A percentile compares a stretch with the other conserved stretches of the same genome.
These are phyloP conservation scores for Cyprinodon brontotheroides DNA, from an alignment of 2,113 vertebrate genomes.

Conservation along the genomic window DNA sequence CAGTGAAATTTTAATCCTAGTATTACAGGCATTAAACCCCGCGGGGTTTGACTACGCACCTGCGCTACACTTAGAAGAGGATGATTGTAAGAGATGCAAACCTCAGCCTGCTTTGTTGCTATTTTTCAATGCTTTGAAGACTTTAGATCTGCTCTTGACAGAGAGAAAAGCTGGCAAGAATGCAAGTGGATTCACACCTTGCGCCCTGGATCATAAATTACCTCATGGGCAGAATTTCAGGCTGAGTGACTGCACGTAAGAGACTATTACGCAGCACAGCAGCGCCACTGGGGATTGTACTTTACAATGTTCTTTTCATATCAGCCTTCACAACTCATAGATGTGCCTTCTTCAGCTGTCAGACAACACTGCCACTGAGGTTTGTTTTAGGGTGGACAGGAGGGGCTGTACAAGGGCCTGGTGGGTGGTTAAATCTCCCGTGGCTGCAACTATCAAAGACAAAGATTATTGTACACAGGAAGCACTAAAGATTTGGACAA, in stretches of 20 bases:
- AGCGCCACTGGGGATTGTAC: constrained; percentile 9
- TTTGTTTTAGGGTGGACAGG: neutral
- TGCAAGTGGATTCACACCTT: constrained; percentile 2
- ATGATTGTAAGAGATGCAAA: neutral
- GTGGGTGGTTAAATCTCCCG: constrained; percentile 1
- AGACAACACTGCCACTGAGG: neutral
- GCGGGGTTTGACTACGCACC: too few species aligned
- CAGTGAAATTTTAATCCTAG: neutral
- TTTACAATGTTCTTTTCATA: constrained; percentile 5
- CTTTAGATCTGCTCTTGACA: neutral
- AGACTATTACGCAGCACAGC: constrained; percentile 6
- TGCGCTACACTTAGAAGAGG: too few species aligned
- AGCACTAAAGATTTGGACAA: neutral
- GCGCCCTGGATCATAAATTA: constrained; percentile 13
- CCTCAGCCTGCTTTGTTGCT: constrained; percentile 3
- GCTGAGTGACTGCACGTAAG: constrained; percentile 15
- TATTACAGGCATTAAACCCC: neutral
- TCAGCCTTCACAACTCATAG: constrained; percentile 7
- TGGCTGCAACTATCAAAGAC: neutral
- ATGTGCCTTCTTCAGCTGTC: constrained; percentile 2
- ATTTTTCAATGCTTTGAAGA: neutral
- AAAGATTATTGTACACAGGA: neutral
- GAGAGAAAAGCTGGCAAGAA: constrained; percentile 9
- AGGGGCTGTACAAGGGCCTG: neutral
- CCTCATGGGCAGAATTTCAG: constrained; percentile 3